Evolutionary conservation across 2,888 invertebrate genomes (phyloP).

Genomic region (Andrena flavipes): DNA sequence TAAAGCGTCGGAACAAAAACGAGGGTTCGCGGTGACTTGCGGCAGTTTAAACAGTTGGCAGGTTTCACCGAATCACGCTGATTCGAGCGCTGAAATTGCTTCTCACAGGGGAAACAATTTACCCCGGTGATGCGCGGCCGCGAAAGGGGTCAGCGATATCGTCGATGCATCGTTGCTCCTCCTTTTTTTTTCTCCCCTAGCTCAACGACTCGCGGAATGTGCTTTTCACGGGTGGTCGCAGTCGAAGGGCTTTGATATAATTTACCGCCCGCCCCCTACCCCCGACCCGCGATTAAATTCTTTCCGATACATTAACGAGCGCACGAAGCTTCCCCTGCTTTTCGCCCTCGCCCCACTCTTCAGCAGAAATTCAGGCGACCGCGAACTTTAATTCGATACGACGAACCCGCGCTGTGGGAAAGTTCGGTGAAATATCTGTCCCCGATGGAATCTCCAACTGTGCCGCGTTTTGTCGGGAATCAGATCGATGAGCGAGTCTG

Average conservation of each 20-base stretch:
- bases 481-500: background rate
- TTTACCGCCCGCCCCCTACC: background rate
- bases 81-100: constrained; percentile 30
- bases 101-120: constrained; percentile 11
- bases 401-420: background rate
- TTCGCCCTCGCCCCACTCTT: background rate
- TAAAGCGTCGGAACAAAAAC: background rate
- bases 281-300: constrained; percentile 15
- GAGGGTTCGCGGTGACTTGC: constrained; percentile 4
- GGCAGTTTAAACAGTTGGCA: constrained; percentile 11
- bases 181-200: background rate
- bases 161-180: constrained; percentile 12
- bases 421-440: constrained; percentile 1
- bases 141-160: constrained; percentile 30
- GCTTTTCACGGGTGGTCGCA: constrained; percentile 13
- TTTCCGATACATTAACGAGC: constrained; percentile 40
- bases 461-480: background rate
- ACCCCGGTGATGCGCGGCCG: background rate
- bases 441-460: constrained; percentile 4
- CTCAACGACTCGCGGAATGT: constrained; percentile 17
- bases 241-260: constrained; percentile 14
- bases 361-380: background rate
- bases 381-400: constrained; percentile 22
- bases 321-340: background rate
- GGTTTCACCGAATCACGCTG: constrained; percentile 30